Percentiles rank a stretch among this genome's conserved stretches.
Evolutionary conservation across 2,888 invertebrate genomes (phyloP).

Genomic region (Parasteatoda lunata): DNA sequence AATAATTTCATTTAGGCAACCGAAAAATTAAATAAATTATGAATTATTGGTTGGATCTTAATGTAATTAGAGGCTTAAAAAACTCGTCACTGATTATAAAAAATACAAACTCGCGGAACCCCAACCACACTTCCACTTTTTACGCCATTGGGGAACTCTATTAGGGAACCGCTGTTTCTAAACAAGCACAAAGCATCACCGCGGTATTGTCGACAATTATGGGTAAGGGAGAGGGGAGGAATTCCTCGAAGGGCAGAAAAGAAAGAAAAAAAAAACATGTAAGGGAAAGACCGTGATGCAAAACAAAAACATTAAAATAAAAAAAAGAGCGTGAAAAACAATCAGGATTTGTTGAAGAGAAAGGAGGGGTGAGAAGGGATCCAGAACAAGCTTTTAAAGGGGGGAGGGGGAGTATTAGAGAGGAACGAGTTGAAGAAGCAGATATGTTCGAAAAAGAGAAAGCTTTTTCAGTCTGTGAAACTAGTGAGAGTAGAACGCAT

Average conservation of each 20-base stretch:
- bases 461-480: neutral
- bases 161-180: too few species aligned
- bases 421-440: neutral
- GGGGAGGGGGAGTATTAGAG: neutral
- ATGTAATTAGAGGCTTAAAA: too few species aligned
- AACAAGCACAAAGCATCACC: too few species aligned
- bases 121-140: too few species aligned
- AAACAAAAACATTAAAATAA: neutral
- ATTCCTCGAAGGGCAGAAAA: neutral
- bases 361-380: too few species aligned
- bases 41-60: too few species aligned
- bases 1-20: too few species aligned
- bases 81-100: too few species aligned
- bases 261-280: neutral
- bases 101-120: too few species aligned
- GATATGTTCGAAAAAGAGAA: neutral
- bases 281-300: neutral
- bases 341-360: neutral
- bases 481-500: neutral
- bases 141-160: too few species aligned
- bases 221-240: neutral
- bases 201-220: too few species aligned
- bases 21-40: too few species aligned
- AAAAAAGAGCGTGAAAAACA: neutral
- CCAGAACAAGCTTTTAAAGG: neutral